Base-by-base conservation (phyloP, 2,113 vertebrate species). In the Cebidichthys violaceus region DNA sequence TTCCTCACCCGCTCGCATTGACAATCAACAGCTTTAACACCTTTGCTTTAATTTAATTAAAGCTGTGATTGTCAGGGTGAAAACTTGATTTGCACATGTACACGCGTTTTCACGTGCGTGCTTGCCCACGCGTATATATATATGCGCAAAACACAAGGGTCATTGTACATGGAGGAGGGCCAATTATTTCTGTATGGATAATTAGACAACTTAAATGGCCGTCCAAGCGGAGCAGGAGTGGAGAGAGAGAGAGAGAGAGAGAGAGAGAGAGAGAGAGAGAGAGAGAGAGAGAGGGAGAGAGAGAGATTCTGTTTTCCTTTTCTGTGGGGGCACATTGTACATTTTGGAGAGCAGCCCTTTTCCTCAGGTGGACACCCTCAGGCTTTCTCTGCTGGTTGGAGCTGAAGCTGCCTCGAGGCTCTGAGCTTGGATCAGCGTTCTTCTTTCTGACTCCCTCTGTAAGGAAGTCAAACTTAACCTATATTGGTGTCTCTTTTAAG, bases 1-100 rank as follows among this genome's bases (percentile, higher is more conserved):
- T 87, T 89, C 85, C 80, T 88, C 85, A 9, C 82, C 81, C 79
- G 22, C 83, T 88, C 80, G 78, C 81, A 80, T 73, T 90, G 88
- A 94, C 93, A 94, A 94, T 94, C 92, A 92, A 93, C 90, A 70
- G 94, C 92, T 93, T 95, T 94, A 92, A 90, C 95, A 94, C 93
- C 88, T 93, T 93, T 83, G 90, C 91, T 93, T 93, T 95, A 95
- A 95, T 95, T 95, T 94, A 95, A 96, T 96, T 95, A 95, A 94
- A 94, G 91, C 91, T 94, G 91, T 61, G 90, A 93, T 89, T 92
- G 90, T 89, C 92, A 86, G 87, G 91, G 88, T 89, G 88, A 92
- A 95, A 94, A 92, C 90, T 93, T 93, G 70, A 94, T 94, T 94
- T 94, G 88, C 93, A 94, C 92, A 90, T 85, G 73, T 73, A 82